Conservation (phyloP, 2,797 vertebrate genomes). For the Sebastes kiyomatsui region DNA sequence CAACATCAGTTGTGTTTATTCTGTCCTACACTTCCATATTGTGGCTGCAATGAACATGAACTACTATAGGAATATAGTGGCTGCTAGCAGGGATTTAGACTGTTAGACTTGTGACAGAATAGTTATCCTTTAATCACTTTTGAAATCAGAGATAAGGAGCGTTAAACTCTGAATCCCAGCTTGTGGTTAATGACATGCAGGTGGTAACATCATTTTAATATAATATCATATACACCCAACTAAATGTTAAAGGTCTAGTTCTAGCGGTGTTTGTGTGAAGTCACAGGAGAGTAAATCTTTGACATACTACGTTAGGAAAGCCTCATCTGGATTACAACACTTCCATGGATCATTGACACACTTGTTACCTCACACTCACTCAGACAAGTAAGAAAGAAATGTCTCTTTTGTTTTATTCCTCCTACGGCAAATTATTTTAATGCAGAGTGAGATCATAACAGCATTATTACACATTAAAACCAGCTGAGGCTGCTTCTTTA, state of each 20-base stretch:
- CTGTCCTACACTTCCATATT: background rate
- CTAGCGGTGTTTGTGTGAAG: background rate
- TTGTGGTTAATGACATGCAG: no score
- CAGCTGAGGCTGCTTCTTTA: background rate
- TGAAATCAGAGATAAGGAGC: no score
- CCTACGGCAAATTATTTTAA: background rate
- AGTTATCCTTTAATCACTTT: no score
- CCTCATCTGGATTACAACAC: background rate
- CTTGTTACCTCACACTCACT: background rate
- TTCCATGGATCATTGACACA: background rate
- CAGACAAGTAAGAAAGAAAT: background rate
- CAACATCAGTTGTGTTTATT: no score
- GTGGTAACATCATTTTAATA: no score
- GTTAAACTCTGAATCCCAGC: no score
- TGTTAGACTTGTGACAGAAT: no score
- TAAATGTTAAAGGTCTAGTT: background rate
- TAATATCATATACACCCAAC: no score
- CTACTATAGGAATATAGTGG: no score
- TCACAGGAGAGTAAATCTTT: background rate
- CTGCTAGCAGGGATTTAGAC: no score
- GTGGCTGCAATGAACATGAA: background rate
- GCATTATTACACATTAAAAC: conserved; percentile 16
- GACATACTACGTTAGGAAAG: background rate
- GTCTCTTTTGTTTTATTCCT: background rate
- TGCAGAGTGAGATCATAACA: conserved; percentile 7